Evolutionary conservation across 2,113 vertebrate genomes (phyloP), one percentile per base, ranked within the genome.

Genomic region (Lophotis ruficrista): DNA sequence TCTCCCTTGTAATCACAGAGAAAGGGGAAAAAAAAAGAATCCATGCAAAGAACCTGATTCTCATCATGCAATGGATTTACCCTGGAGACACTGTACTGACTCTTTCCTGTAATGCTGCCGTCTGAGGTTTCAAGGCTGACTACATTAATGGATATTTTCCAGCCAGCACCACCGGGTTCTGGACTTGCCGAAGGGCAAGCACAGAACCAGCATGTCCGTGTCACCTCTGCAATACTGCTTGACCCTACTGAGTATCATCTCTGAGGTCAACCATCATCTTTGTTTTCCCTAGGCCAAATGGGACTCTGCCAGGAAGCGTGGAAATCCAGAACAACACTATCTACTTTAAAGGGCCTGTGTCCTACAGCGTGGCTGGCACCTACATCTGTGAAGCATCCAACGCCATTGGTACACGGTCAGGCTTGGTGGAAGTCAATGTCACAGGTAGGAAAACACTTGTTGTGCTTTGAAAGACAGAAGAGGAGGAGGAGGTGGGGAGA

Each of bases 341-440:
- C 79, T 98, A 99, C 98, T 99, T 99, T 97, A 99, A 98, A 95
- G 99, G 98, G 7, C 98, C 99, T 0, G 98, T 99, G 94, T 99
- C 98, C 93, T 98, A 99, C 50, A 99, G 98, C 60, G 91, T 99
- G 82, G 98, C 99, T 0, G 99, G 99, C 69, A 99, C 99, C 3
- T 99, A 99, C 31, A 94, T 99, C 91, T 99, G 99, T 5, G 99
- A 99, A 65, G 99, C 99, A 31, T 99, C 99, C 96, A 99, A 99
- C 15, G 96, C 98, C 96, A 99, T 99, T 19, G 99, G 99, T 31
- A 99, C 99, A 1, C 99, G 99, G 57, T 99, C 99, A 0, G 99
- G 99, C 91, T 96, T 98, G 84, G 99, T 99, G 97, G 99, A 99
- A 51, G 99, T 99, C 97, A 99, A 99, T 97, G 98, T 99, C 95